Evolutionary conservation across 2,888 invertebrate genomes (phyloP).

Genomic region (Watsonalla cultraria): DNA sequence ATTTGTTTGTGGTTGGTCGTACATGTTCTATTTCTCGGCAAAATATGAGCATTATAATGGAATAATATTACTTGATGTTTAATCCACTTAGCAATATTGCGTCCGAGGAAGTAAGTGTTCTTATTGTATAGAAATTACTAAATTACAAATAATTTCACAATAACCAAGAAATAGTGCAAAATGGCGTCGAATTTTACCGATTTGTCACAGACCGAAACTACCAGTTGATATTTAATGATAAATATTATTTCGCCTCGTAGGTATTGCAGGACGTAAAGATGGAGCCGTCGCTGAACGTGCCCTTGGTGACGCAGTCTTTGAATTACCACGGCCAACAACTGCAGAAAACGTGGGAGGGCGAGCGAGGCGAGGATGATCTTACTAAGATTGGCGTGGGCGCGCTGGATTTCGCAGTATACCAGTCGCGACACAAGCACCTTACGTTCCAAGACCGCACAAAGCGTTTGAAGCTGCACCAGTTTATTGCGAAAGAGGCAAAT

Average conservation of each 20-base stretch:
- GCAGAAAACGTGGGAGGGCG: constrained; percentile 92
- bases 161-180: background rate
- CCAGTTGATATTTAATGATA: too few species aligned
- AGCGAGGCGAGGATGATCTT: constrained; percentile 88
- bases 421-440: constrained; percentile 87
- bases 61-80: too few species aligned
- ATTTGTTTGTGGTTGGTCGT: too few species aligned
- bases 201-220: too few species aligned
- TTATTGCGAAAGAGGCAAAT: constrained; percentile 90
- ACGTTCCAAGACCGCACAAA: constrained; percentile 91
- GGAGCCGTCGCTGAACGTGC: constrained; percentile 70
- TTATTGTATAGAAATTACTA: too few species aligned
- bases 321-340: constrained; percentile 93
- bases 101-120: background rate
- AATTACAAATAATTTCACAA: too few species aligned
- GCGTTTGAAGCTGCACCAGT: constrained; percentile 90
- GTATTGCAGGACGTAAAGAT: constrained; percentile 32
- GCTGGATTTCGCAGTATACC: constrained; percentile 86
- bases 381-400: constrained; percentile 77
- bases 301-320: constrained; percentile 83
- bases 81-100: background rate
- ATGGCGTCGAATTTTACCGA: background rate
- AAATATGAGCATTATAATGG: too few species aligned
- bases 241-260: too few species aligned
- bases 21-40: too few species aligned